Conservation (phyloP, 2,797 vertebrate species). For the Mormyrops boulengeri region DNA sequence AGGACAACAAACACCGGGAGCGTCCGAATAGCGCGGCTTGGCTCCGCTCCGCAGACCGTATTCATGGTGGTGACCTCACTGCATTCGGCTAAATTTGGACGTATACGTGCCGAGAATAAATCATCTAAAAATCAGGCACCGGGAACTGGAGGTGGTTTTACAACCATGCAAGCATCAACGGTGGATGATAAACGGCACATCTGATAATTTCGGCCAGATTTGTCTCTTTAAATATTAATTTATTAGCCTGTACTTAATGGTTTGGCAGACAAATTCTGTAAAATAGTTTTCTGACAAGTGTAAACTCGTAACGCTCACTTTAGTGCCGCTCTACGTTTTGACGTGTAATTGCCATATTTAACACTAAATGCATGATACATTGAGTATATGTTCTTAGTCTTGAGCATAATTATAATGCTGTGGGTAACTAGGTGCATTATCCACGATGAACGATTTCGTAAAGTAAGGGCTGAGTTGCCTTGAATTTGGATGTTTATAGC, state of each 20-base stretch:
- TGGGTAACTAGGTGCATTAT: neutral
- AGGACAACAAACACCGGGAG: neutral
- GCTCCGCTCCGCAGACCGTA: neutral
- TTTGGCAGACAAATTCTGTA: neutral
- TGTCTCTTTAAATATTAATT: neutral
- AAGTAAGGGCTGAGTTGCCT: neutral
- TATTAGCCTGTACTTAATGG: neutral
- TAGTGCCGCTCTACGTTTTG: neutral
- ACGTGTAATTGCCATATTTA: neutral
- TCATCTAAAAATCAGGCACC: neutral
- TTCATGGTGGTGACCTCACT: conserved; percentile 1
- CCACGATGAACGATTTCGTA: neutral
- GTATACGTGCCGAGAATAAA: neutral
- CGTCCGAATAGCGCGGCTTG: conserved; percentile 1
- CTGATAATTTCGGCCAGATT: neutral
- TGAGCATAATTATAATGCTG: neutral
- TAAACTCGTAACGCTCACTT: neutral
- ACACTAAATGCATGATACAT: neutral
- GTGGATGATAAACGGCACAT: neutral
- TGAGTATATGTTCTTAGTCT: neutral
- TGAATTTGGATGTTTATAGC: neutral
- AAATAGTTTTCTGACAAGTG: neutral
- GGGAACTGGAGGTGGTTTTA: neutral
- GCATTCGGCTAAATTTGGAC: conserved; percentile 1
- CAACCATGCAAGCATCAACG: neutral